phyloP scores from a whole-genome alignment of 1,140 invertebrate genomes.

The Calycopis cecrops region DNA sequence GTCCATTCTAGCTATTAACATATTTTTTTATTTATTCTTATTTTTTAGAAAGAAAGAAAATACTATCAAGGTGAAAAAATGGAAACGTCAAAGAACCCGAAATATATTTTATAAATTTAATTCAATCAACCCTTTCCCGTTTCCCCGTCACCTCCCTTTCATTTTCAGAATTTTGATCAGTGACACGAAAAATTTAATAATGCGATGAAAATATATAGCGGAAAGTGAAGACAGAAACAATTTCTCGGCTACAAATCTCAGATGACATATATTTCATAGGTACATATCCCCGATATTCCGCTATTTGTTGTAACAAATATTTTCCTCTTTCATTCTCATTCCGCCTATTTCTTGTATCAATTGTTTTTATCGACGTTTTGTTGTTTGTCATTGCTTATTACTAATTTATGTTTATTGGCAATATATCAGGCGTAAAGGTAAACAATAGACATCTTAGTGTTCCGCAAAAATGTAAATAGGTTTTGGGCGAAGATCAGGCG shows the following conservation, averaged over 20 bases:
- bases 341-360: constrained; percentile 36
- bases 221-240: constrained; percentile 45
- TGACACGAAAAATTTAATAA: constrained; percentile 49
- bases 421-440: too few species aligned
- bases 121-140: background rate
- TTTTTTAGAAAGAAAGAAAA: too few species aligned
- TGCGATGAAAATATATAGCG: constrained; percentile 38
- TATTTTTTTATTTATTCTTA: too few species aligned
- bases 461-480: too few species aligned
- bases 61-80: too few species aligned
- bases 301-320: constrained; percentile 44
- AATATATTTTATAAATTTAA: constrained; percentile 3
- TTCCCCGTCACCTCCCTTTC: constrained; percentile 6
- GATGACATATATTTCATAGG: constrained; percentile 43
- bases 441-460: too few species aligned
- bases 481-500: too few species aligned
- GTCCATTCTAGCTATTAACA: too few species aligned
- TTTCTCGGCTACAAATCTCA: constrained; percentile 54
- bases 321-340: constrained; percentile 36
- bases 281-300: constrained; percentile 44
- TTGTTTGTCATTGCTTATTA: constrained; percentile 14
- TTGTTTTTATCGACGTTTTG: constrained; percentile 37
- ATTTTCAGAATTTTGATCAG: constrained; percentile 32
- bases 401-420: background rate
- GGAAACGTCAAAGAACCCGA: too few species aligned